phyloP scores from a whole-genome alignment of 2,113 vertebrate species.

The Phaethon lepturus region DNA sequence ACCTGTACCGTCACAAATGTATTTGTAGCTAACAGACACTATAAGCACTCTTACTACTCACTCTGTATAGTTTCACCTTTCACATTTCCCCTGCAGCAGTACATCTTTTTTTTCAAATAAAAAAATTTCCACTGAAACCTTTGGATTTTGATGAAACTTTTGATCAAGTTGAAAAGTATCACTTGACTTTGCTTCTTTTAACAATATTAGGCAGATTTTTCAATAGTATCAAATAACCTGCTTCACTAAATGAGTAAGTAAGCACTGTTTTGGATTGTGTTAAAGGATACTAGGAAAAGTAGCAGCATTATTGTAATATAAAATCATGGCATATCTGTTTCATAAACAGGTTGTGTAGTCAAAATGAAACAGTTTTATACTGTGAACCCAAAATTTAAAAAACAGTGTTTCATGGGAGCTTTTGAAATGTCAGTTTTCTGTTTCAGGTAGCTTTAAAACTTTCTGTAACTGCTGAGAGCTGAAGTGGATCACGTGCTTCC shows the following conservation, averaged over 20 bases:
- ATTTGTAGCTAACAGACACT: background rate
- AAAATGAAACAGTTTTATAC: background rate
- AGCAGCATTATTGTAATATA: background rate
- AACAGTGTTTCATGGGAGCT: background rate
- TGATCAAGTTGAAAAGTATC: background rate
- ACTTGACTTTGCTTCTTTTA: background rate
- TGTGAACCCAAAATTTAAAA: background rate
- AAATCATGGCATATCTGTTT: background rate
- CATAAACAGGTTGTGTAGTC: background rate
- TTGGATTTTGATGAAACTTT: constrained; percentile 1
- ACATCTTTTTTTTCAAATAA: background rate
- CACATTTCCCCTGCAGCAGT: background rate
- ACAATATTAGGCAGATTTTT: background rate
- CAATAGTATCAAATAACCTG: background rate
- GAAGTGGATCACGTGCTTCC: background rate
- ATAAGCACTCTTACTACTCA: background rate
- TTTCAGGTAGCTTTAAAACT: background rate
- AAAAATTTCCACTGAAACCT: background rate
- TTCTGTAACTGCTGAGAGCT: background rate
- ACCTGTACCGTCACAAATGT: background rate
- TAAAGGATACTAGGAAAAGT: background rate
- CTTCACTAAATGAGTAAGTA: background rate
- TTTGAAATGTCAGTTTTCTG: background rate
- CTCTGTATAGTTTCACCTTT: background rate
- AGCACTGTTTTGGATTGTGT: background rate